A percentile compares a stretch with the other conserved stretches of the same genome.
Conservation (phyloP, 2,113 vertebrate genomes). For the Oplegnathus fasciatus region DNA sequence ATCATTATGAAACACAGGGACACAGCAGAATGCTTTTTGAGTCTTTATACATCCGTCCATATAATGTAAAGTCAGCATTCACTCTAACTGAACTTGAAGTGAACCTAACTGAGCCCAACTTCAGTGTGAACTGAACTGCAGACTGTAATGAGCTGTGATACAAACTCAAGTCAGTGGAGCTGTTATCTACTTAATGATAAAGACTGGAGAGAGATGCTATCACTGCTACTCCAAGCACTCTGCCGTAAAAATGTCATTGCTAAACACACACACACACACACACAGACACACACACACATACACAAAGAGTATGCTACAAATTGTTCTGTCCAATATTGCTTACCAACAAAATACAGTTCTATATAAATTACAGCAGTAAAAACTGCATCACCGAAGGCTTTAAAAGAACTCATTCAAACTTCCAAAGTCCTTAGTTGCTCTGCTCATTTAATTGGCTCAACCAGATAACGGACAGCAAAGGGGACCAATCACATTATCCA, state of each 20-base stretch:
- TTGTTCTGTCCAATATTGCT: constrained; percentile 1
- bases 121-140: constrained; percentile 55
- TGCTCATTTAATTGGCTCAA: constrained; percentile 44
- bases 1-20: background rate
- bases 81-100: constrained; percentile 39
- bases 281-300: background rate
- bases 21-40: background rate
- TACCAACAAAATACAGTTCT: background rate
- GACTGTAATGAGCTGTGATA: constrained; percentile 66
- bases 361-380: constrained; percentile 9
- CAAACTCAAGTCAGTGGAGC: constrained; percentile 64
- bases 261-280: background rate
- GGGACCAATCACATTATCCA: constrained; percentile 57
- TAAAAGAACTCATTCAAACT: background rate
- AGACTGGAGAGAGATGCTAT: constrained; percentile 74
- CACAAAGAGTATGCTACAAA: constrained; percentile 4
- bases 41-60: background rate
- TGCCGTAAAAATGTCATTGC: constrained; percentile 55
- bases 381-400: background rate
- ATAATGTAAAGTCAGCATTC: constrained; percentile 10
- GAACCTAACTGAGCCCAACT: constrained; percentile 55
- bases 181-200: constrained; percentile 77
- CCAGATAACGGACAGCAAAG: constrained; percentile 34
- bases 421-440: constrained; percentile 12
- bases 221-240: constrained; percentile 54